phyloP scores from a whole-genome alignment of 2,113 vertebrate genomes.

The Tragelaphus strepsiceros region DNA sequence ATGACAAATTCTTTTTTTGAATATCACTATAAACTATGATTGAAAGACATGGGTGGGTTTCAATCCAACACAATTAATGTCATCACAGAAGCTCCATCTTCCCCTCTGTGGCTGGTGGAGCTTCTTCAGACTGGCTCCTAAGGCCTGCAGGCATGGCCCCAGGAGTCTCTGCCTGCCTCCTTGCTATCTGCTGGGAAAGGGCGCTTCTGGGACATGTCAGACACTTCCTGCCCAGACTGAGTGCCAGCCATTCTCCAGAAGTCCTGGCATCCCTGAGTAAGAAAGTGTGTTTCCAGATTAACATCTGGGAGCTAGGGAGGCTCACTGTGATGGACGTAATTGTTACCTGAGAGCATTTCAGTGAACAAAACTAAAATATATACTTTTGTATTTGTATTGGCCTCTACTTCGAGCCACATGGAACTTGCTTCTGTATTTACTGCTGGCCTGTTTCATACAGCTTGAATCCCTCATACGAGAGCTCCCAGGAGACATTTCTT shows the following conservation, averaged over 20 bases:
- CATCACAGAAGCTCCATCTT: neutral
- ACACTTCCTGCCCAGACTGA: slow-evolving; percentile 44
- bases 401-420: neutral
- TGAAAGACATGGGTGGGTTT: neutral
- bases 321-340: neutral
- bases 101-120: neutral
- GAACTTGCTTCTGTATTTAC: neutral
- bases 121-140: slow-evolving; percentile 6
- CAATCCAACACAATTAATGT: neutral
- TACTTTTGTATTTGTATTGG: neutral
- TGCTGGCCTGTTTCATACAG: neutral
- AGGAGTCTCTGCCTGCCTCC: neutral
- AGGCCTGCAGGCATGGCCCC: neutral
- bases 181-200: neutral
- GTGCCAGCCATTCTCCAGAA: neutral
- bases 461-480: neutral
- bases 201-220: neutral
- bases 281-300: neutral
- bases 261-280: slow-evolving; percentile 7
- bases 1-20: neutral
- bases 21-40: neutral
- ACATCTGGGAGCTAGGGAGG: neutral
- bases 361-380: neutral
- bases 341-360: neutral
- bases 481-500: neutral